Percentiles rank a stretch among this genome's conserved stretches.
These are phyloP conservation scores for Tetropium fuscum DNA, from an alignment of 2,888 invertebrate genomes.

Conservation along the genomic window DNA sequence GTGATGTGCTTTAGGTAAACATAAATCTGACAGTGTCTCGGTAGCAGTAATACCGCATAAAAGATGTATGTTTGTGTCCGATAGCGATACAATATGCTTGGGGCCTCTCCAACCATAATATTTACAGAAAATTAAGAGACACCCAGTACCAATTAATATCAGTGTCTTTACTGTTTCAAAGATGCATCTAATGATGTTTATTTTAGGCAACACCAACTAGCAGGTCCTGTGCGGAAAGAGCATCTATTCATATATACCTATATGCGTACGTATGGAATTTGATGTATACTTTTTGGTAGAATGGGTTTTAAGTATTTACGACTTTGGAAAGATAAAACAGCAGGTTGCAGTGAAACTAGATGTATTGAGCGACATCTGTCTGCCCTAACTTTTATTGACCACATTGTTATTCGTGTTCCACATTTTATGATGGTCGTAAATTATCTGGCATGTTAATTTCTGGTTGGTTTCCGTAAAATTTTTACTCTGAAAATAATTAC, in stretches of 20 bases:
- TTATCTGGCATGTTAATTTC: slow-evolving; percentile 27
- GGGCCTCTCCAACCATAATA: slow-evolving; percentile 42
- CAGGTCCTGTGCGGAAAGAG: too few relatives aligned
- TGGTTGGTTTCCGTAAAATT: background rate
- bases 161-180: too few relatives aligned
- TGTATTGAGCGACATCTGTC: slow-evolving; percentile 42
- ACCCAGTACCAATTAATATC: slow-evolving; percentile 23
- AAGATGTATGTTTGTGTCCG: slow-evolving; percentile 36
- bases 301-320: too few relatives aligned
- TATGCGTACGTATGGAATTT: too few relatives aligned
- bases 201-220: too few relatives aligned
- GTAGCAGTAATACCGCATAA: slow-evolving; percentile 32
- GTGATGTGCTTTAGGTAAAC: slow-evolving; percentile 47
- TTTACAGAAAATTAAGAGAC: slow-evolving; percentile 33
- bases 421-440: slow-evolving; percentile 41
- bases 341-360: slow-evolving; percentile 19
- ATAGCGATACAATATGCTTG: slow-evolving; percentile 39
- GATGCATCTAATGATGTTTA: too few relatives aligned
- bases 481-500: too few relatives aligned
- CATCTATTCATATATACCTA: too few relatives aligned
- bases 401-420: slow-evolving; percentile 42
- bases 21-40: slow-evolving; percentile 42
- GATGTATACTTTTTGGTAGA: too few relatives aligned
- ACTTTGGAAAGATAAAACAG: slow-evolving; percentile 24
- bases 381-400: slow-evolving; percentile 48